These are phyloP conservation scores for Drosophila tanythrix DNA, from an alignment of 2,888 invertebrate genomes.

Conservation along the genomic window DNA sequence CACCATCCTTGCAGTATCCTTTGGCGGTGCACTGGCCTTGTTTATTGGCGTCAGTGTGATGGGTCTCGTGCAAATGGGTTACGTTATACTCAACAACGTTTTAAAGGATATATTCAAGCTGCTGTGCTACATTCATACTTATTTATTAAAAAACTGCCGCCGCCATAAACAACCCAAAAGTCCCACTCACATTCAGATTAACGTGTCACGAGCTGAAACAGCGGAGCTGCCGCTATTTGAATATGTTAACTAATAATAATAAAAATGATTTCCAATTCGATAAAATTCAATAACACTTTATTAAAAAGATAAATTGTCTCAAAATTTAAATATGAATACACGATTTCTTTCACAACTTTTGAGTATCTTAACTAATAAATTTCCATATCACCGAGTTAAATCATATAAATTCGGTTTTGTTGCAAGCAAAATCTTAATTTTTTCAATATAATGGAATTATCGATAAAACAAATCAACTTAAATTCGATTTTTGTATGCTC, in stretches of 20 bases:
- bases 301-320: background rate
- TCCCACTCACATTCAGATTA: conserved; percentile 12
- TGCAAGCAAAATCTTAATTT: background rate
- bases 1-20: conserved; percentile 63
- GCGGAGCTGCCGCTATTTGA: conserved; percentile 65
- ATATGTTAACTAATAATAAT: conserved; percentile 51
- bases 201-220: conserved; percentile 62
- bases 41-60: conserved; percentile 66
- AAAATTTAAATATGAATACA: background rate
- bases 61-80: conserved; percentile 72
- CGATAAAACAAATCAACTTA: background rate
- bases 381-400: background rate
- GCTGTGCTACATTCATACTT: conserved; percentile 23
- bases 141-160: conserved; percentile 6
- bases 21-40: conserved; percentile 86
- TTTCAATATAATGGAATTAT: background rate
- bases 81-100: conserved; percentile 55
- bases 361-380: background rate
- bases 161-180: background rate
- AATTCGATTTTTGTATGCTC: background rate
- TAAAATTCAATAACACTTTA: background rate
- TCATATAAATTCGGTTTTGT: background rate
- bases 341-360: background rate
- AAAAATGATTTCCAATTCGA: background rate
- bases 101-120: conserved; percentile 48